Percentiles rank a stretch among this genome's conserved stretches.
These are phyloP conservation scores for Camponotus floridanus DNA, from an alignment of 1,140 invertebrate genomes.

Conservation along the genomic window DNA sequence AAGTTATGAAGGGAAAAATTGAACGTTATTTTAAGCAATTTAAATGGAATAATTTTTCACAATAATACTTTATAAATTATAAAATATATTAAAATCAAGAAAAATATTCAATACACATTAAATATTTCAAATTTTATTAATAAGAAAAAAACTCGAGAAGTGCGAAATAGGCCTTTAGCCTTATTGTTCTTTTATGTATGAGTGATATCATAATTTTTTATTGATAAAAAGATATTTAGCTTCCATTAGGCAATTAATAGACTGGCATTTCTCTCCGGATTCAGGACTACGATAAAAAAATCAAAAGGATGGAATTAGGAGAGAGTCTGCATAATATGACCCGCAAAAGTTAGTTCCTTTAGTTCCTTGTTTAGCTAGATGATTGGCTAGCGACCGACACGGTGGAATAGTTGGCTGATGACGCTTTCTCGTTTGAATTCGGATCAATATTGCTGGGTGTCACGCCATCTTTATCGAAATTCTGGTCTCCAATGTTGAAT, in stretches of 20 bases:
- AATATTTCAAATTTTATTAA: background rate
- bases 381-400: conserved; percentile 66
- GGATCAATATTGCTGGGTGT: conserved; percentile 66
- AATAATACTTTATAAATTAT: background rate
- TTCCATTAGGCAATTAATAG: background rate
- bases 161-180: background rate
- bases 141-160: background rate
- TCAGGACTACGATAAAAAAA: background rate
- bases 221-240: background rate
- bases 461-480: conserved; percentile 70
- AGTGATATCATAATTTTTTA: background rate
- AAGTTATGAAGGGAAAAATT: background rate
- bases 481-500: conserved; percentile 1
- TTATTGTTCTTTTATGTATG: background rate
- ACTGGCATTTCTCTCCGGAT: background rate
- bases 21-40: background rate
- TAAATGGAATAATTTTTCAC: background rate
- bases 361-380: conserved; percentile 65
- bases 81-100: background rate
- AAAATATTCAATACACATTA: background rate
- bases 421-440: conserved; percentile 59
- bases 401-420: conserved; percentile 63
- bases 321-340: conserved; percentile 72
- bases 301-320: conserved; percentile 17
- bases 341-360: conserved; percentile 58